Evolutionary conservation across 1,140 invertebrate genomes (phyloP), one percentile per base, ranked within the genome.

Genomic region (Ephestia elutella): DNA sequence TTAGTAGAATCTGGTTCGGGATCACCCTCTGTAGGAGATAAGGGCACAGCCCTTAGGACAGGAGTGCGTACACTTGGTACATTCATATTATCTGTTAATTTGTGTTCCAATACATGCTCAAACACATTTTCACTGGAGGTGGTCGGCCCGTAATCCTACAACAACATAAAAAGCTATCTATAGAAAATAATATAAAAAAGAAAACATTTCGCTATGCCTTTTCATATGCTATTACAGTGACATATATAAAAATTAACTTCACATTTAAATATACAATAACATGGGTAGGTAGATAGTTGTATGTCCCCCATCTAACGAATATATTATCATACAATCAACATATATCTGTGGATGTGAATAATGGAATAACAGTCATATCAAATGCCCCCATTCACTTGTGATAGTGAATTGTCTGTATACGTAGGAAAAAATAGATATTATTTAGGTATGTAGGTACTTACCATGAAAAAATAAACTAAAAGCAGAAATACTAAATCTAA

Each of bases 121-220:
- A 78, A 86, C 55, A 81, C 74, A 78, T 80, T 86, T 75, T 81
- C 82, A 87, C 78, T 85, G 86, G 87, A 80, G 84, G 86, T 76
- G 85, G 83, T 67, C 82, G 86, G 81, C 83, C 88, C 80, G 78
- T 85, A 87, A 80, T 80, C 81, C 88, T 89, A 68, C 65, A 89
- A 87, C 71, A 82, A 76, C 56, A 67, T 20, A 61, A 32, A 48
- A 54, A 21, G 30, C 17, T 61, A 56, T 19, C 49, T 35, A 15
- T 28, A 60, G 13, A 54, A 9, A 17, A 17, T 15, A 5, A 44
- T 1, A 44, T 1, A 5, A 44, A n/a, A 44, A 44, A 10, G 38
- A 10, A 15, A 10, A 32, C 21, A 32, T 32, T 32, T 32, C 30
- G 30, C 30, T 10, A 10, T 10, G 8, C 21, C 7, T 25, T 32